A percentile compares a stretch with the other conserved stretches of the same genome.
Evolutionary conservation across 1,140 invertebrate species (phyloP).

Genomic region (Choristoneura fumiferana): DNA sequence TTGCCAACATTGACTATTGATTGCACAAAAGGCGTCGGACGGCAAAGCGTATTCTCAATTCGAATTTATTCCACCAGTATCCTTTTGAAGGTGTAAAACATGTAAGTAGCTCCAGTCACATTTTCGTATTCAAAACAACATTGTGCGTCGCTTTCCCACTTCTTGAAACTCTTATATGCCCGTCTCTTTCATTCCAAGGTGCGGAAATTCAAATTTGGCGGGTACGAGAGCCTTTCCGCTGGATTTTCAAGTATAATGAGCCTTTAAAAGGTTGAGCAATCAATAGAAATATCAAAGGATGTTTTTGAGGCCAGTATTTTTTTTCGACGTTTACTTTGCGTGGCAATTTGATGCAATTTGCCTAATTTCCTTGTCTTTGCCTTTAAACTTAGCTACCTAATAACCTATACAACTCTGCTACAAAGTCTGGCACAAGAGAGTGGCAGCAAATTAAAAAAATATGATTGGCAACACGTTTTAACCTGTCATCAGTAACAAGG

Average conservation of each 20-base stretch:
- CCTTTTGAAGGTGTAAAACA: conserved; percentile 74
- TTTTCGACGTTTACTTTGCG: conserved; percentile 5
- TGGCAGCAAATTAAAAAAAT: no score
- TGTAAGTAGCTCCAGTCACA: conserved; percentile 72
- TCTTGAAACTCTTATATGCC: neutral
- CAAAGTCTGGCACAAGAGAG: no score
- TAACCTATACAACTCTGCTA: no score
- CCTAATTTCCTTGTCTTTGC: neutral
- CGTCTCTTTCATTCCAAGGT: conserved; percentile 49
- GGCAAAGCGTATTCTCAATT: conserved; percentile 73
- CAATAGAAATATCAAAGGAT: conserved; percentile 54
- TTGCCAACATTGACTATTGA: conserved; percentile 75
- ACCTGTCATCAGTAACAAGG: no score
- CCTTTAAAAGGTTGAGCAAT: conserved; percentile 66
- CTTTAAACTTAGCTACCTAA: no score
- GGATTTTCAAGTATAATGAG: conserved; percentile 73
- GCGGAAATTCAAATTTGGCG: conserved; percentile 74
- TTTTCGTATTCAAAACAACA: conserved; percentile 58
- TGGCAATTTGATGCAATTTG: conserved; percentile 12
- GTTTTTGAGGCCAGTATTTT: conserved; percentile 27
- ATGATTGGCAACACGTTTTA: no score
- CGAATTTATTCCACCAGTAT: conserved; percentile 71
- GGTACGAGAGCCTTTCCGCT: conserved; percentile 70
- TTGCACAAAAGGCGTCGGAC: conserved; percentile 71
- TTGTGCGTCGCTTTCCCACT: conserved; percentile 35